Evolutionary conservation across 2,888 invertebrate genomes (phyloP).

Genomic region (Latrodectus elegans): DNA sequence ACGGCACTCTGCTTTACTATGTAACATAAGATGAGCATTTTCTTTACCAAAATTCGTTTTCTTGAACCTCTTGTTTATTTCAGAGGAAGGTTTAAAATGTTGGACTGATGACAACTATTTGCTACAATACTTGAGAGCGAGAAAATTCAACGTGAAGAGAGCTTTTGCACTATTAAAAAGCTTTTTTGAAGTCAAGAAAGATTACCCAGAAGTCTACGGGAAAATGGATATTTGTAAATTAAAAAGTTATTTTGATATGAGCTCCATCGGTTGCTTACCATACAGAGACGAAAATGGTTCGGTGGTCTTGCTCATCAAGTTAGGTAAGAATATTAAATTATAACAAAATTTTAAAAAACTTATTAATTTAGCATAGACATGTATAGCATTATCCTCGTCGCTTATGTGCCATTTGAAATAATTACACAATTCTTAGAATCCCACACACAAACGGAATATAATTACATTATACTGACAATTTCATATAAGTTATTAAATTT

Average conservation of each 20-base stretch:
- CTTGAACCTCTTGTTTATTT: too few species aligned
- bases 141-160: conserved; percentile 92
- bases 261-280: conserved; percentile 73
- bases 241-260: conserved; percentile 72
- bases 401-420: too few species aligned
- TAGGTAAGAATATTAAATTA: conserved; percentile 61
- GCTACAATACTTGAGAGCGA: conserved; percentile 86
- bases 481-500: too few species aligned
- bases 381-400: neutral
- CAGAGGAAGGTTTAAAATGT: too few species aligned
- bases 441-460: too few species aligned
- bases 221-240: conserved; percentile 73
- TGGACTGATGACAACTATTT: conserved; percentile 82
- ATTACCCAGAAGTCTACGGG: conserved; percentile 73
- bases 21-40: too few species aligned
- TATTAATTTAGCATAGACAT: neutral
- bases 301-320: conserved; percentile 71
- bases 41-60: too few species aligned
- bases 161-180: conserved; percentile 82
- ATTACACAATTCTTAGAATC: too few species aligned
- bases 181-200: conserved; percentile 73
- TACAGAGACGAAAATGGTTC: conserved; percentile 71
- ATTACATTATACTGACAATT: too few species aligned
- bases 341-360: neutral
- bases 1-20: too few species aligned